These are phyloP conservation scores for Fistularia commersonii DNA, from an alignment of 2,797 vertebrate genomes.

Conservation along the genomic window DNA sequence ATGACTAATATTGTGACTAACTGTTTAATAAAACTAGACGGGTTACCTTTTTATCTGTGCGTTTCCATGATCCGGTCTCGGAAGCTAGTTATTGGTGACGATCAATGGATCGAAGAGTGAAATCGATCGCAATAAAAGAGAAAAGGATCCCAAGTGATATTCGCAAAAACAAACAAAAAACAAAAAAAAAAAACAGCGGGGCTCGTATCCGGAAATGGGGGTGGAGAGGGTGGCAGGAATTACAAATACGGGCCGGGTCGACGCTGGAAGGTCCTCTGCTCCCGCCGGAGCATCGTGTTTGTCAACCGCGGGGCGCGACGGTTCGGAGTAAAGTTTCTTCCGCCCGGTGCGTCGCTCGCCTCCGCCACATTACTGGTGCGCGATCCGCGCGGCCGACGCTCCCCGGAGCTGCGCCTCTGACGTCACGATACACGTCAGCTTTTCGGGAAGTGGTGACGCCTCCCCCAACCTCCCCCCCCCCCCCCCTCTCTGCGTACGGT, in stretches of 20 bases:
- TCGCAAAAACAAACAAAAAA: constrained; percentile 26
- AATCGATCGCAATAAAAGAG: not conserved
- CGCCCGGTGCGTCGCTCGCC: constrained; percentile 41
- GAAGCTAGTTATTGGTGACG: too few species aligned
- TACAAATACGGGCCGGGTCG: constrained; percentile 16
- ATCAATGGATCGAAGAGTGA: not conserved
- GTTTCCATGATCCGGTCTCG: constrained; percentile 57
- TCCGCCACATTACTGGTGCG: constrained; percentile 20
- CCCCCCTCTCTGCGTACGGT: constrained; percentile 19
- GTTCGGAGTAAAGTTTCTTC: constrained; percentile 63
- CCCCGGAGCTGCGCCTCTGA: constrained; percentile 66
- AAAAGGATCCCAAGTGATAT: constrained; percentile 45
- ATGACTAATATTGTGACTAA: too few species aligned
- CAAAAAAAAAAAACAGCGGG: constrained; percentile 28
- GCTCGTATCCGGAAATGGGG: constrained; percentile 72
- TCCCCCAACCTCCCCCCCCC: not conserved
- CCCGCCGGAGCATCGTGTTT: constrained; percentile 31
- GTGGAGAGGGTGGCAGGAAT: constrained; percentile 41
- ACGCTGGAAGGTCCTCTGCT: constrained; percentile 16
- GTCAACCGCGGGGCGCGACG: constrained; percentile 12
- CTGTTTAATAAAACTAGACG: too few species aligned
- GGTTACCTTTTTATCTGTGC: constrained; percentile 69
- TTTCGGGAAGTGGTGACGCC: constrained; percentile 74
- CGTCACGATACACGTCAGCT: constrained; percentile 68
- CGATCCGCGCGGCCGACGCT: constrained; percentile 28